These are phyloP conservation scores for Trichomycterus rosablanca DNA, from an alignment of 2,113 vertebrate genomes.

Conservation along the genomic window DNA sequence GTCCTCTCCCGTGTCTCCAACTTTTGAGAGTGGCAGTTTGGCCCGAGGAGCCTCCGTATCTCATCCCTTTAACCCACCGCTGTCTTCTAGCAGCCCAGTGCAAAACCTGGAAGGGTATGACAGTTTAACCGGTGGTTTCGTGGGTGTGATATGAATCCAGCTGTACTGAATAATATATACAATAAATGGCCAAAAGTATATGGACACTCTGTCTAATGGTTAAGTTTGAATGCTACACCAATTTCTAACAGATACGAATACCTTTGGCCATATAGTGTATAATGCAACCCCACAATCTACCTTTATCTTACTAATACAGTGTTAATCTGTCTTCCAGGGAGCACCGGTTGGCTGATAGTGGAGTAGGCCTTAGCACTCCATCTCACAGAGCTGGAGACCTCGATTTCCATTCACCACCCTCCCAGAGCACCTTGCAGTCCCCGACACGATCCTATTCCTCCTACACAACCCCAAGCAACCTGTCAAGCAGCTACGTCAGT, in stretches of 20 bases:
- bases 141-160: too few relatives aligned
- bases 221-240: too few relatives aligned
- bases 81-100: slow-evolving; percentile 91
- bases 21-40: slow-evolving; percentile 57
- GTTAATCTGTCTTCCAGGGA: slow-evolving; percentile 55
- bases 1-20: slow-evolving; percentile 47
- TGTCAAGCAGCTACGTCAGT: slow-evolving; percentile 41
- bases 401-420: slow-evolving; percentile 69
- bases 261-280: too few relatives aligned
- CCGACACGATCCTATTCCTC: slow-evolving; percentile 61
- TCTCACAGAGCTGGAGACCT: slow-evolving; percentile 72
- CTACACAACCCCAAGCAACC: slow-evolving; percentile 55
- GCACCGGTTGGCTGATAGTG: slow-evolving; percentile 67
- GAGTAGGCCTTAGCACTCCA: slow-evolving; percentile 65
- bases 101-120: slow-evolving; percentile 79
- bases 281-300: too few relatives aligned
- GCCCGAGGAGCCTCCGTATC: slow-evolving; percentile 16
- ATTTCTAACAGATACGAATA: too few relatives aligned
- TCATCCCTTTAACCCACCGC: slow-evolving; percentile 69
- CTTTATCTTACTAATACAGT: neutral
- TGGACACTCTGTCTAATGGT: too few relatives aligned
- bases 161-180: too few relatives aligned
- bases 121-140: too few relatives aligned
- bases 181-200: too few relatives aligned
- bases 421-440: slow-evolving; percentile 57